Evolutionary conservation across 2,888 invertebrate species (phyloP).

Genomic region (Caenorhabditis imperialis): DNA sequence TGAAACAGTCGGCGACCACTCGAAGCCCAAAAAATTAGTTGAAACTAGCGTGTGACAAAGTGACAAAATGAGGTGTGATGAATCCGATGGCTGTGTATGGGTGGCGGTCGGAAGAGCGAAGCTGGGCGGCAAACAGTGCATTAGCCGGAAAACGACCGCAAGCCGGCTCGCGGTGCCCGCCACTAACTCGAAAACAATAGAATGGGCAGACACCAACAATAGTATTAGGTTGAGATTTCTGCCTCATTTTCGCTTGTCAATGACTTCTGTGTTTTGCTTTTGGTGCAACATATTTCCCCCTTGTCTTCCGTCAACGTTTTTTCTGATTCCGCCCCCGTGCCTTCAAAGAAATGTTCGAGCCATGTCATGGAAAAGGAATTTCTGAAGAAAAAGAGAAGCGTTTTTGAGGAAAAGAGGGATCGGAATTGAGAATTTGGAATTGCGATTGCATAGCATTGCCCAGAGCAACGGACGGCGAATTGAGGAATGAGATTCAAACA

Average conservation of each 20-base stretch:
- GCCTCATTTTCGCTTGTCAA: constrained; percentile 44
- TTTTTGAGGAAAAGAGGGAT: constrained; percentile 1
- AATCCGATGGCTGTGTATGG: constrained; percentile 48
- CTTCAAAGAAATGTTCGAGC: no score
- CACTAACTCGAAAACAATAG: constrained; percentile 47
- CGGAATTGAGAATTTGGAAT: no score
- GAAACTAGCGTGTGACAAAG: neutral
- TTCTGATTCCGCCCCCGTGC: no score
- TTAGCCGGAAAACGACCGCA: constrained; percentile 47
- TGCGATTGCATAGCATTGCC: constrained; percentile 8
- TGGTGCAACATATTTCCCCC: constrained; percentile 43
- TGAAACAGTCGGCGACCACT: no score
- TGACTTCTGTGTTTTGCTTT: constrained; percentile 44
- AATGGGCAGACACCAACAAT: constrained; percentile 50
- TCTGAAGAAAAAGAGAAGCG: no score
- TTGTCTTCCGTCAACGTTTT: constrained; percentile 49
- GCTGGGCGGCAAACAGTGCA: constrained; percentile 47
- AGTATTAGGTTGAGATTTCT: constrained; percentile 48
- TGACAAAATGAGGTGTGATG: constrained; percentile 53
- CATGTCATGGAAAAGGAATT: no score
- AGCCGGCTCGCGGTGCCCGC: constrained; percentile 14
- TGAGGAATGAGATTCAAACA: constrained; percentile 28
- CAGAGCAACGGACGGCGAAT: constrained; percentile 35
- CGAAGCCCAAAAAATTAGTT: no score
- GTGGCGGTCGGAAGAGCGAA: constrained; percentile 30